phyloP scores from a whole-genome alignment of 1,140 invertebrate genomes.

The Brachionus asplanchnoidis region DNA sequence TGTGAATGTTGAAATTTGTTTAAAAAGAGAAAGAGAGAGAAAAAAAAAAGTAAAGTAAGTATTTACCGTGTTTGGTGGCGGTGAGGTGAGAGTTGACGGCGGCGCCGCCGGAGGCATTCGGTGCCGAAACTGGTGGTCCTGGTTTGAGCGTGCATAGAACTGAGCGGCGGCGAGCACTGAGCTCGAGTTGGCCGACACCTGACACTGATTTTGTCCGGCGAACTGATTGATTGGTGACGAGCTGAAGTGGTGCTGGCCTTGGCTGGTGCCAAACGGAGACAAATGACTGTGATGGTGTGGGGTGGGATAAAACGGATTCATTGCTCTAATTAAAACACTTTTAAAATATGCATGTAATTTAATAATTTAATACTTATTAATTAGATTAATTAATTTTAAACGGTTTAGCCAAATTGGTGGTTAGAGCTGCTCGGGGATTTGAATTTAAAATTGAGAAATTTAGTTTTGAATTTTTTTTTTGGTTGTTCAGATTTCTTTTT shows the following conservation, averaged over 20 bases:
- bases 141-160: constrained; percentile 8
- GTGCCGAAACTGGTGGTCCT: constrained; percentile 13
- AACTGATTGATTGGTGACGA: not conserved
- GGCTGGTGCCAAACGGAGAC: not conserved
- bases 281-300: constrained; percentile 5
- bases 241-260: not conserved
- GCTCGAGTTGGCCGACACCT: not conserved
- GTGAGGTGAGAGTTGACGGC: not conserved
- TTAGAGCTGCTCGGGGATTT: constrained; percentile 2
- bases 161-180: constrained; percentile 16
- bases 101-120: not conserved
- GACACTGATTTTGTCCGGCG: not conserved
- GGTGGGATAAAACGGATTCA: constrained; percentile 18
- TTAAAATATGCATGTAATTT: constrained; percentile 3
- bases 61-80: not conserved
- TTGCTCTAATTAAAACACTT: not conserved
- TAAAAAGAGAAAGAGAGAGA: not conserved
- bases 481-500: not conserved
- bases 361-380: not conserved
- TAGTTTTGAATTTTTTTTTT: not conserved
- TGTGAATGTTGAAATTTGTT: not conserved
- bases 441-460: not conserved
- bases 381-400: constrained; percentile 34
- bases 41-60: not conserved
- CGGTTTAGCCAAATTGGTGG: not conserved